Evolutionary conservation across 2,113 vertebrate genomes (phyloP), one percentile per base, ranked within the genome.

Genomic region (Perccottus glenii): DNA sequence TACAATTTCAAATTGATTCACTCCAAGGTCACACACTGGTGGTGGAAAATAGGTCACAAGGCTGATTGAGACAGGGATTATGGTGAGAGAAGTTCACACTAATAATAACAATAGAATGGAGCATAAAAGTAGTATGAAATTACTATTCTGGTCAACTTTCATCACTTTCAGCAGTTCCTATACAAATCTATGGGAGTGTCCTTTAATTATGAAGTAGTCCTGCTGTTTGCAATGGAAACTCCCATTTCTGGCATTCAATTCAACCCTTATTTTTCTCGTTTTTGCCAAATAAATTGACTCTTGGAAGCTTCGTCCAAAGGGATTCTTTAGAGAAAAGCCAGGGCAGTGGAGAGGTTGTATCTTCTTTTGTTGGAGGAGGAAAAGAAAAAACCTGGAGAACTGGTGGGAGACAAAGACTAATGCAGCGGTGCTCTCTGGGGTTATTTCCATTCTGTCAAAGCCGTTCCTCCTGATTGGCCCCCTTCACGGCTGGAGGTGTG

Each of bases 401-500:
- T 56, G 70, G 63, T 16, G 57, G 59, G 63, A 87, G 79, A 89
- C 84, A 90, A 89, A 87, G 87, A 78, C 78, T 70, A 80, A 64
- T 27, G 78, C 73, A 49, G 80, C 11, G 15, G 15, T 4, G 62
- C 67, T 87, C 83, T 83, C 87, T 11, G 19, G 78, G 77, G 81
- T 89, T 75, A 88, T 90, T 88, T 83, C 76, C 74, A 89, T 88
- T 85, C 82, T 9, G 48, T 60, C 60, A 70, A 77, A 81, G 73
- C 77, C 48, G 78, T 88, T 90, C 84, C 67, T 88, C 79, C 85
- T 88, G 82, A 83, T 87, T 84, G 81, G 82, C 72, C 82, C 60
- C 81, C 80, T 85, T 87, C 84, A 83, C 60, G 80, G 85, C 80
- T 84, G 73, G 82, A 64, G 64, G 81, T 85, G 82, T 36, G 80